Percentiles rank a stretch among this genome's conserved stretches.
phyloP scores from a whole-genome alignment of 1,140 invertebrate genomes.

The Branchinecta lynchi region DNA sequence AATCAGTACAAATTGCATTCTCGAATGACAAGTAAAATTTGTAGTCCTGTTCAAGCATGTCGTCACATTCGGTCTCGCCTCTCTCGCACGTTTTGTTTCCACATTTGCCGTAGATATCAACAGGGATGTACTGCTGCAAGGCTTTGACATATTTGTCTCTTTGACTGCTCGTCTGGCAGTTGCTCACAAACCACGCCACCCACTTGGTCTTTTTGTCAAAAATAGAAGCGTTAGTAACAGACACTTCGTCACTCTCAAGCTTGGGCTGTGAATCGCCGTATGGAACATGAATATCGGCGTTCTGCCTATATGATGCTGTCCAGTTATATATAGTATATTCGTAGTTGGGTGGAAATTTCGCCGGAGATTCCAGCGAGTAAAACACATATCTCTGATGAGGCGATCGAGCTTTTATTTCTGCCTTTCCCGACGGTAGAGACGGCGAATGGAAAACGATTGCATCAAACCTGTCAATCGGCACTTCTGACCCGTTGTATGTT shows the following conservation, averaged over 20 bases:
- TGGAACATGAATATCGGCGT: conserved; percentile 12
- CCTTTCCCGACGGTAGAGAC: conserved; percentile 19
- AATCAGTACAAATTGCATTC: conserved; percentile 30
- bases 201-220: conserved; percentile 29
- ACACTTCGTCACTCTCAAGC: neutral
- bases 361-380: conserved; percentile 24
- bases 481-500: neutral
- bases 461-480: neutral
- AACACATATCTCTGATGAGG: conserved; percentile 22
- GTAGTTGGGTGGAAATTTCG: conserved; percentile 13
- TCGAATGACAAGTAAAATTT: conserved; percentile 31
- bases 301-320: conserved; percentile 17
- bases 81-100: conserved; percentile 30
- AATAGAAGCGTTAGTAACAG: neutral
- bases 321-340: conserved; percentile 18
- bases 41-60: conserved; percentile 16
- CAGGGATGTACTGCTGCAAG: conserved; percentile 38
- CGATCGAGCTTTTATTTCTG: conserved; percentile 15
- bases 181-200: conserved; percentile 46
- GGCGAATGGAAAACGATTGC: conserved; percentile 24
- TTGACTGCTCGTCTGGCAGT: conserved; percentile 40
- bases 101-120: conserved; percentile 56
- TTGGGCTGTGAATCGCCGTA: conserved; percentile 3
- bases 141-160: conserved; percentile 39
- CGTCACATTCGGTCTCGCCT: neutral